Base-by-base conservation (phyloP, 2,888 invertebrate genomes). In the Trissoscelio sp. region DNA sequence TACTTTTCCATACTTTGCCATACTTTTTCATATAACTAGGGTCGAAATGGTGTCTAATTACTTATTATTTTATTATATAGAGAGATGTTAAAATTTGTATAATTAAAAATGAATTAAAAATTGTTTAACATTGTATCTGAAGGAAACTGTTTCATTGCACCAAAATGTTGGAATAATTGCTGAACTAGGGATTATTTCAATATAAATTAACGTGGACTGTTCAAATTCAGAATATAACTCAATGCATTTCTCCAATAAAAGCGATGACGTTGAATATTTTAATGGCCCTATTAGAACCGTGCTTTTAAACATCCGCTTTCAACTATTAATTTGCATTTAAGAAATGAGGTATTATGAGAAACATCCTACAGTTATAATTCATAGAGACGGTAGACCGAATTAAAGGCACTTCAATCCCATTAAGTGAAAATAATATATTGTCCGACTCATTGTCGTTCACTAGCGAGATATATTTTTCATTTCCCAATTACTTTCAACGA, bases 301-400 rank as follows among this genome's bases (percentile, higher is more conserved):
- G 20, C 22, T 37, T 48, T 64, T 64, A 37, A 64, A 64, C 12
- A 18, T 1, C 22, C 16, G 22, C 64, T 51, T 64, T 64, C 22
- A 51, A 64, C 37, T 64, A 64, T 64, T 64, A 64, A 64, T 64
- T 66, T 66, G 66, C 51, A 66, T 66, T 66, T 66, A 53, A 66
- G 42, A 64, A 51, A 64, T 53, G 66, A 51, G 51, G 66, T 66
- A 66, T 51, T 51, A 66, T 66, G 37, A 67, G 31, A 67, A 55
- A 44, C 55, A 67, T 67, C 55, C 28, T 14, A 4, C n/a, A 53
- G 44, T 24, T 20, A 55, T 55, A 55, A 55, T 67, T 67, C 53
- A 53, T 53, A 42, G 16, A 14, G 37, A 37, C 20, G 18, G 20
- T 16, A 14, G 34, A 28, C 16, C 39, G 53, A 67, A 67, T 53